phyloP scores from a whole-genome alignment of 2,888 invertebrate genomes.

The Macaria notata region DNA sequence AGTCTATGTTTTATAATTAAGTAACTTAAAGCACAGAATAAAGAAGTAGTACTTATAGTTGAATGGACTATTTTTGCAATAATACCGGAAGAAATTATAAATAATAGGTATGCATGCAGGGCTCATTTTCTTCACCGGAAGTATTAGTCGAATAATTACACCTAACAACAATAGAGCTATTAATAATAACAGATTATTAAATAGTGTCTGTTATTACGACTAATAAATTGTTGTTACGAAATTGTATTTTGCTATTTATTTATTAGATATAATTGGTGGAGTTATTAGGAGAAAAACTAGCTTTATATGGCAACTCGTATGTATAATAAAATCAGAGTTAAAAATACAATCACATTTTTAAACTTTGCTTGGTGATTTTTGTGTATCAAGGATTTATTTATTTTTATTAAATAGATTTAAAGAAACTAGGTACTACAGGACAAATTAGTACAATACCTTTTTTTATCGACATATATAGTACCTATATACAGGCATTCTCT shows the following conservation, averaged over 20 bases:
- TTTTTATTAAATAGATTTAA: too few relatives aligned
- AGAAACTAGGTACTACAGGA: too few relatives aligned
- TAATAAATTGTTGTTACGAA: not conserved
- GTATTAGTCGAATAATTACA: not conserved
- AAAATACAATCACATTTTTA: too few relatives aligned
- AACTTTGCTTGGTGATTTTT: too few relatives aligned
- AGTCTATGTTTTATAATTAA: too few relatives aligned
- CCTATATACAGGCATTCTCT: too few relatives aligned
- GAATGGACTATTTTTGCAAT: not conserved
- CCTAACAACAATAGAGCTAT: not conserved
- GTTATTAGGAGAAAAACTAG: not conserved
- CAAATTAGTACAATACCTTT: too few relatives aligned
- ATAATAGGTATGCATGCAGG: not conserved
- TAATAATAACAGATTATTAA: not conserved
- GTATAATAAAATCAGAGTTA: too few relatives aligned
- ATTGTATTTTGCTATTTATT: not conserved
- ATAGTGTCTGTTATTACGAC: not conserved
- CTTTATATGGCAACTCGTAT: too few relatives aligned
- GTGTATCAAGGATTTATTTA: too few relatives aligned
- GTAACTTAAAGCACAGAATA: too few relatives aligned
- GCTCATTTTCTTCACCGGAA: not conserved
- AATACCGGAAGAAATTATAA: not conserved
- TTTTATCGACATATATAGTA: too few relatives aligned
- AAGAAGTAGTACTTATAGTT: not conserved
- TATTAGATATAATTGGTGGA: not conserved